Base-by-base conservation (phyloP, 2,888 invertebrate genomes). In the Drosophila borborema region DNA sequence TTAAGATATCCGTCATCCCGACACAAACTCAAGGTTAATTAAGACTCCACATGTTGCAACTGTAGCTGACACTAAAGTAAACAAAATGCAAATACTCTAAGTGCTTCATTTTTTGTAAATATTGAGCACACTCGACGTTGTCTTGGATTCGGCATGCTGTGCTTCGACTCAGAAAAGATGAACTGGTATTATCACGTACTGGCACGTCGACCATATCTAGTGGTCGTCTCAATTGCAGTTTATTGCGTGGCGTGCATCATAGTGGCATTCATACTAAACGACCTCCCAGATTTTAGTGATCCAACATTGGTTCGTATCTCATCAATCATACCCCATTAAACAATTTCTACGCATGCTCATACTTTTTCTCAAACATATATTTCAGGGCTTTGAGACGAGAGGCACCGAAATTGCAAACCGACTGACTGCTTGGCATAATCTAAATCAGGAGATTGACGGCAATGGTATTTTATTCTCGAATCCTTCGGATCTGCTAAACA, bases 321-420 rank as follows among this genome's bases (percentile, higher is more conserved):
- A 38, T 60, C 12, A 60, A 14, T 9, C 20, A 48, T 53, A 20
- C 6, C 34, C 45, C 55, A 38, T 34, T 46, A 62, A 54, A 73
- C 51, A 43, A 64, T 36, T 62, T 66, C 55, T 51, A 78, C 68
- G 74, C 73, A 78, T 77, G 76, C 76, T 60, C 59, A 55, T 34
- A 74, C 43, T 68, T 51, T 62, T 31, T 8, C 20, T 3, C 43
- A 31, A 56, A 61, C 18, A 51, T 46, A 53, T 62, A 54, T 91
- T 92, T 14, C 86, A 98, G 95, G 98, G 98, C 6, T 99, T 98
- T 93, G 98, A 98, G 92, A 96, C 98, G 16, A 95, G 98, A 74
- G 98, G 98, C n/a, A 98, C 98, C 2, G 94, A 94, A 51, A 94
- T 98, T 86, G 96, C 97, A 4, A 95, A 96, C 90, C 95, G 97